Evolutionary conservation across 92 coral and sea anemone species (phyloP).

Genomic region (Heliopora coerulea): DNA sequence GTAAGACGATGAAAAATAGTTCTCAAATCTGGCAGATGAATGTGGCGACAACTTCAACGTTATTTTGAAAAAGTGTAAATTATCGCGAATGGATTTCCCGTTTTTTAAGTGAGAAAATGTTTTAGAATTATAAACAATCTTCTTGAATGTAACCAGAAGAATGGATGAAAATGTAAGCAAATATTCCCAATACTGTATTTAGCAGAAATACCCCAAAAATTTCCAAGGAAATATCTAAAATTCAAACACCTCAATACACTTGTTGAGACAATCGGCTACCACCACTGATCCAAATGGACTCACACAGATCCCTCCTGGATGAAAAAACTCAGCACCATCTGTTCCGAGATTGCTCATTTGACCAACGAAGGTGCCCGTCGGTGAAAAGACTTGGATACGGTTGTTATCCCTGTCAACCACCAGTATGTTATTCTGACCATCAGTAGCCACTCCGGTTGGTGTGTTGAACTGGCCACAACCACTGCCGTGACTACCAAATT

Average conservation of each 20-base stretch:
- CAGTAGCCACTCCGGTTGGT: constrained; percentile 21
- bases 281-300: constrained; percentile 33
- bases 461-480: constrained; percentile 33
- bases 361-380: constrained; percentile 10
- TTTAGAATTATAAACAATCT: too few relatives aligned
- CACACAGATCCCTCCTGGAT: constrained; percentile 29
- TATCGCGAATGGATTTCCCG: too few relatives aligned
- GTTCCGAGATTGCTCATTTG: constrained; percentile 19
- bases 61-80: too few relatives aligned
- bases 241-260: constrained; percentile 29
- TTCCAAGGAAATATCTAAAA: too few relatives aligned
- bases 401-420: constrained; percentile 34
- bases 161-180: too few relatives aligned
- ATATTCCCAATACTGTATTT: too few relatives aligned
- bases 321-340: constrained; percentile 36
- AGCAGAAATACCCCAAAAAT: too few relatives aligned
- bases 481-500: constrained; percentile 28
- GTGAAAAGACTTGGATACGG: constrained; percentile 16
- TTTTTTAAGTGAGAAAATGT: too few relatives aligned
- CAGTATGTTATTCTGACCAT: constrained; percentile 31
- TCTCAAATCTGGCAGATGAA: too few relatives aligned
- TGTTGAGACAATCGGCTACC: constrained; percentile 29
- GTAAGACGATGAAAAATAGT: too few relatives aligned
- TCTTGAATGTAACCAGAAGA: too few relatives aligned
- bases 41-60: too few relatives aligned